Conservation (phyloP, 2,113 vertebrate species). For the Siphamia tubifer region DNA sequence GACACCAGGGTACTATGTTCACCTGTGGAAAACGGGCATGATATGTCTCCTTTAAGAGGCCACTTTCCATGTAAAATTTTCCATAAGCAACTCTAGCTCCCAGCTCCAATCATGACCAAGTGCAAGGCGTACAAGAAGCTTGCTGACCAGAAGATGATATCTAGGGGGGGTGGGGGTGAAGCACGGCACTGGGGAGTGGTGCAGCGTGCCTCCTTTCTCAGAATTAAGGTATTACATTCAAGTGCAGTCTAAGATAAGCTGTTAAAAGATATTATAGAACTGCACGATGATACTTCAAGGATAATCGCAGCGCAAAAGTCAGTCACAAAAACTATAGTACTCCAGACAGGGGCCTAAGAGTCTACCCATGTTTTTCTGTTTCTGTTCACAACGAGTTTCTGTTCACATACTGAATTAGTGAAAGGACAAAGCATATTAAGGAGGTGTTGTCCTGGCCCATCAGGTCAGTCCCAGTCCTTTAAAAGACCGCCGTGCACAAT, state of each 20-base stretch:
- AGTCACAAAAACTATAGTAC: conserved; percentile 25
- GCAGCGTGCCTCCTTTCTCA: no score
- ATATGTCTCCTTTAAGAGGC: no score
- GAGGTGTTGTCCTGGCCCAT: conserved; percentile 50
- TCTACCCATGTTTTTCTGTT: conserved; percentile 41
- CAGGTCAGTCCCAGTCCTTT: conserved; percentile 68
- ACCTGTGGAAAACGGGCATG: no score
- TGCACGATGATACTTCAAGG: background rate
- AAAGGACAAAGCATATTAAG: conserved; percentile 69
- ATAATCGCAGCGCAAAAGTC: conserved; percentile 16
- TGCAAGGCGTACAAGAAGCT: no score
- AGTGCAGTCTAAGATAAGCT: background rate
- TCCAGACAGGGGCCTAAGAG: conserved; percentile 34
- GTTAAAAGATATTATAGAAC: background rate
- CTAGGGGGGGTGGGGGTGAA: no score
- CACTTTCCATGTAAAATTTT: no score
- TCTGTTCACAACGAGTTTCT: conserved; percentile 52
- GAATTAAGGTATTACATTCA: no score
- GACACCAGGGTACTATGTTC: no score
- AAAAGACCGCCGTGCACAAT: conserved; percentile 63
- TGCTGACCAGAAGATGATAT: no score
- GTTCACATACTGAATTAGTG: conserved; percentile 64
- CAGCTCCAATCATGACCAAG: no score
- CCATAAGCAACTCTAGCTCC: no score
- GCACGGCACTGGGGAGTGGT: no score